Base-by-base conservation (phyloP, 2,888 invertebrate species). In the Oscheius sp. region DNA sequence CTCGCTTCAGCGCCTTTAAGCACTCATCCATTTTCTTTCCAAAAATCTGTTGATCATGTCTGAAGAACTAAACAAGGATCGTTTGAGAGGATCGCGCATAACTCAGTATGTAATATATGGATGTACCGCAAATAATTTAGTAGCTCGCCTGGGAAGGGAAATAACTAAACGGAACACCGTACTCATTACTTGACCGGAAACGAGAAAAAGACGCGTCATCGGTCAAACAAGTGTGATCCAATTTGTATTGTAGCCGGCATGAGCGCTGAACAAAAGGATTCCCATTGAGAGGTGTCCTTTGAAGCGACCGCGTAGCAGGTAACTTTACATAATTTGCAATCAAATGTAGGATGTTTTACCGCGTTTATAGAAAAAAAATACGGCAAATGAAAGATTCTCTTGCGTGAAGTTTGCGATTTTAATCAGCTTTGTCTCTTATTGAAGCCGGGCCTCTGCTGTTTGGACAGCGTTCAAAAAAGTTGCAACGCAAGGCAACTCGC, bases 141-240 rank as follows among this genome's bases (percentile, higher is more conserved):
- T 9, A 36, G 8, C 8, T 8, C 47, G 33, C 54, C 32, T 54
- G 54, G 33, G 54, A 54, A 54, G n/a, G n/a, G n/a, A n/a, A 20
- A 26, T 9, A 32, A 20, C 20, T 12, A 32, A 33, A 33, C 54
- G 30, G 54, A 47, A 54, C 54, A 54, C 54, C 54, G 54, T 54
- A 54, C 32, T 54, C 33, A 54, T 33, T 32, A 44, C 59, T 54
- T 17, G 59, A 44, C 59, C 59, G 59, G 59, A 59, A 59, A 41
- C 44, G 41, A 24, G 44, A 41, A 44, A n/a, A 56, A 44, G 41
- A 59, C 59, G 44, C 59, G 41, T 28, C 59, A 59, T 59, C 59
- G 17, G 59, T 59, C 59, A 59, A 59, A 44, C 59, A 59, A 44
- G 41, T 59, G 59, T 59, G 59, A 59, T 59, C 59, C 44, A 59